Evolutionary conservation across 2,113 vertebrate genomes (phyloP).

Genomic region (Piaya cayana): DNA sequence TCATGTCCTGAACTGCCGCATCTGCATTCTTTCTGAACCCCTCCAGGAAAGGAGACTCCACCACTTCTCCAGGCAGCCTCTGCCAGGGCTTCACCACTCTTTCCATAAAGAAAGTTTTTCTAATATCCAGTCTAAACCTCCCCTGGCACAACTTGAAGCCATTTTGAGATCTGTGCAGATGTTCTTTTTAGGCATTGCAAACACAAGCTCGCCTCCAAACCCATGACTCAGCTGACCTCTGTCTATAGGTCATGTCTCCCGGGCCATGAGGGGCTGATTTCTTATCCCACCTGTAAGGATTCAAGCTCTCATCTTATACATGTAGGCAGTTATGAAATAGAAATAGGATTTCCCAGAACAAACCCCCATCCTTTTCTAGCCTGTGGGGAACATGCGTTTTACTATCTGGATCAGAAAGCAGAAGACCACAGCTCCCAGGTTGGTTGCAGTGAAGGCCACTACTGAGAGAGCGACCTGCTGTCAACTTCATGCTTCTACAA

Average conservation of each 20-base stretch:
- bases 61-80: no score
- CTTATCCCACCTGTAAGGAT: not conserved
- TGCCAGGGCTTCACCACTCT: no score
- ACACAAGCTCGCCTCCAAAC: not conserved
- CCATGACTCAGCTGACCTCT: not conserved
- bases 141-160: no score
- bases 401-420: not conserved
- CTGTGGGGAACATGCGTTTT: not conserved
- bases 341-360: not conserved
- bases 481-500: not conserved
- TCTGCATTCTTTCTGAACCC: no score
- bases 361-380: not conserved
- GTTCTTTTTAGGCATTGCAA: not conserved
- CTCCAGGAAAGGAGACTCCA: no score
- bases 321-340: not conserved
- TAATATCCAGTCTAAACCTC: no score
- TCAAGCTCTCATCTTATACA: not conserved
- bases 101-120: no score
- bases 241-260: not conserved
- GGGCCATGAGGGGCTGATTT: not conserved
- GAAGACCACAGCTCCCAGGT: not conserved
- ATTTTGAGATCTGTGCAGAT: not conserved
- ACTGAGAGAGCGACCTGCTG: not conserved
- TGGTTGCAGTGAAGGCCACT: not conserved
- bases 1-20: no score